Percentiles rank a stretch among this genome's conserved stretches.
These are phyloP conservation scores for Erethizon dorsatum DNA, from an alignment of 2,797 vertebrate genomes.

Conservation along the genomic window DNA sequence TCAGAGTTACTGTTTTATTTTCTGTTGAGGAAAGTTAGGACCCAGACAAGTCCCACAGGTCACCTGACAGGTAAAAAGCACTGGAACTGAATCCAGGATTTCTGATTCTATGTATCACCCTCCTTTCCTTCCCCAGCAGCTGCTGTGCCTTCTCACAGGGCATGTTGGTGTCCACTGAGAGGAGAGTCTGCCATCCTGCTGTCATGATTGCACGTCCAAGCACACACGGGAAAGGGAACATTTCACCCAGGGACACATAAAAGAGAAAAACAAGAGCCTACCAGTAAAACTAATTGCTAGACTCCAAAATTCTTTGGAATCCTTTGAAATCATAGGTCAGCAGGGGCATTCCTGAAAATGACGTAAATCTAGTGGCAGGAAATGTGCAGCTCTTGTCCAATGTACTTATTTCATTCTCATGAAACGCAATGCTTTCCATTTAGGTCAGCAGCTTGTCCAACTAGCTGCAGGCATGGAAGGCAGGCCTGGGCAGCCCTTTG, in stretches of 20 bases:
- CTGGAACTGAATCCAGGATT: background rate
- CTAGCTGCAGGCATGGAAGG: background rate
- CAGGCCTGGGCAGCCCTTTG: background rate
- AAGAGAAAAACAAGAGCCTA: background rate
- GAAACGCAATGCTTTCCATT: constrained; percentile 56
- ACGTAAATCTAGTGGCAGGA: constrained; percentile 45
- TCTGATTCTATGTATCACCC: background rate
- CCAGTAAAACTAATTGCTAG: constrained; percentile 31
- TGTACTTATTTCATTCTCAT: constrained; percentile 53
- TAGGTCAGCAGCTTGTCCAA: constrained; percentile 10
- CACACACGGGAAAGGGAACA: background rate
- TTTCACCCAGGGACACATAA: background rate
- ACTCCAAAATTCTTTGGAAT: constrained; percentile 67
- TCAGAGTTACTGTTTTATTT: background rate
- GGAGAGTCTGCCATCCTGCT: background rate
- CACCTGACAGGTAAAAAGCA: background rate
- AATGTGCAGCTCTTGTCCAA: constrained; percentile 7
- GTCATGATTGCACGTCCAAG: background rate
- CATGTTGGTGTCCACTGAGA: background rate
- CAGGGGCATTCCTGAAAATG: constrained; percentile 60
- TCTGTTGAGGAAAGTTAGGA: background rate
- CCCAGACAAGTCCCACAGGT: background rate
- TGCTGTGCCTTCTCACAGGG: background rate
- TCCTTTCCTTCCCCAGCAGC: background rate
- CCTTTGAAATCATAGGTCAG: constrained; percentile 66